Evolutionary conservation across 2,888 invertebrate species (phyloP), one percentile per base, ranked within the genome.

Genomic region (Macrophya annulata): DNA sequence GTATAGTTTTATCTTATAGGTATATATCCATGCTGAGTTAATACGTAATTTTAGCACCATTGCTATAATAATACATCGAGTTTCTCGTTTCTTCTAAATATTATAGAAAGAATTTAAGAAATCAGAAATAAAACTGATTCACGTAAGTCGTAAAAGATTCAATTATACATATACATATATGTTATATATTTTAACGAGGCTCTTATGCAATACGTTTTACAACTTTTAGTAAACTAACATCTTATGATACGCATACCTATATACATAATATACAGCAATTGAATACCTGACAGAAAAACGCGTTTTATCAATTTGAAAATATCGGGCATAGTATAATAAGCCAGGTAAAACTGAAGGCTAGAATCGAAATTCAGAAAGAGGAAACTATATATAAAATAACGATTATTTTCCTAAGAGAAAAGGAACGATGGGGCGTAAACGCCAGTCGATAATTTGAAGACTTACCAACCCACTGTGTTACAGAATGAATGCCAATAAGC

Each of bases 61-160:
- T 45, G 15, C 1, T 74, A 45, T 37, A 68, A 45, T 37, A 68
- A 68, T 68, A 25, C 25, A 25, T 25, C 62, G 62, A 12, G 62
- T 31, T 62, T 62, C 10, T 62, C 10, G 12, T 62, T 62, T 37
- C 74, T 31, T 45, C 10, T 43, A 25, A 74, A 74, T 74, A 74
- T 74, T 45, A 45, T 43, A 45, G 25, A 31, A 48, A 48, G 21
- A 21, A 74, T 74, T 74, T 15, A 45, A 10, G 12, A 45, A 74
- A n/a, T 45, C 74, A 12, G 9, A 74, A 74, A 74, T 74, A 45
- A 74, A 74, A 12, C 74, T 74, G 74, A 74, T 74, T 74, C 45
- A 74, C 48, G 12, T 43, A 8, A 31, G 43, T 43, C 72, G 43
- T 72, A 74, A 74, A 43, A 74, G n/a, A 45, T 74, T 17, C 25